A percentile compares a stretch with the other conserved stretches of the same genome.
phyloP scores from a whole-genome alignment of 2,797 vertebrate species.

The Jordanella pulchra region DNA sequence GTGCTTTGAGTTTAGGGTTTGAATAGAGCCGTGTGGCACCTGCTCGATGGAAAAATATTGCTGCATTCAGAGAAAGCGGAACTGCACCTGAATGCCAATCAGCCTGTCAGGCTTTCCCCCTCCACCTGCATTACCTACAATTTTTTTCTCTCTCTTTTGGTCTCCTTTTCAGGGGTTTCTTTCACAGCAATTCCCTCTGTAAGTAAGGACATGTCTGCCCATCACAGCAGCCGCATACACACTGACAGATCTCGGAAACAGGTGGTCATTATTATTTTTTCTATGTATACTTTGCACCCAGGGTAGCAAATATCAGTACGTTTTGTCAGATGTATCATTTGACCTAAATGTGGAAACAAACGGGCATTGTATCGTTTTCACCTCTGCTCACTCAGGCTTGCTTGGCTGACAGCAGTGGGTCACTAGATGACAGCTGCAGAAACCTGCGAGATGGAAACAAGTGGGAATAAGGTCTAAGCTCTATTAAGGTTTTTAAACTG shows the following conservation, averaged over 20 bases:
- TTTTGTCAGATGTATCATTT: constrained; percentile 45
- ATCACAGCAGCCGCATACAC: constrained; percentile 42
- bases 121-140: constrained; percentile 57
- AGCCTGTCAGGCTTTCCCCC: constrained; percentile 74
- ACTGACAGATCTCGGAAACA: constrained; percentile 34
- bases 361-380: constrained; percentile 41
- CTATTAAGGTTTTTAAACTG: constrained; percentile 42
- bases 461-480: constrained; percentile 21
- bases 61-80: constrained; percentile 73
- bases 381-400: constrained; percentile 42
- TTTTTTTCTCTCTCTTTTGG: constrained; percentile 23
- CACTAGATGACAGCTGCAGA: constrained; percentile 47
- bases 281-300: constrained; percentile 29
- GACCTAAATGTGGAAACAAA: constrained; percentile 41
- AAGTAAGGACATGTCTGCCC: constrained; percentile 47
- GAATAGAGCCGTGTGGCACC: constrained; percentile 83
- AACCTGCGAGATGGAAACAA: constrained; percentile 37
- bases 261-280: constrained; percentile 55
- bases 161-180: constrained; percentile 33
- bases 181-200: constrained; percentile 36
- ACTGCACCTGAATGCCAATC: constrained; percentile 87
- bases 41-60: constrained; percentile 87
- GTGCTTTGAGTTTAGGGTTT: constrained; percentile 75
- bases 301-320: constrained; percentile 23
- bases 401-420: constrained; percentile 64